Evolutionary conservation across 2,888 invertebrate genomes (phyloP).

Genomic region (Orchestes rusci): DNA sequence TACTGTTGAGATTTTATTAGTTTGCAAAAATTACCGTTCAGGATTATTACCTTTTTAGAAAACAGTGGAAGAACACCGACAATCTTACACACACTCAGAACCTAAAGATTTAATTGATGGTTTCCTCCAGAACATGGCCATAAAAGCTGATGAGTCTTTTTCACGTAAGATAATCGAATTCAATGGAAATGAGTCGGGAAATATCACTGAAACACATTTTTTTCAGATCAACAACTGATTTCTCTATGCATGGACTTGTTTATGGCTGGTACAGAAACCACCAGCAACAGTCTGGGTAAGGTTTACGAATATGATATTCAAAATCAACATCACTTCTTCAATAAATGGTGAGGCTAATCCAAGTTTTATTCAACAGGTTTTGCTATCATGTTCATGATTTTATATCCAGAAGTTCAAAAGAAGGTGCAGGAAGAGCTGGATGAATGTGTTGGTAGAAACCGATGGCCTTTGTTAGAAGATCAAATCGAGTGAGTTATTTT

Average conservation of each 20-base stretch:
- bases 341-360: too few relatives aligned
- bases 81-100: conserved; percentile 41
- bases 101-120: conserved; percentile 60
- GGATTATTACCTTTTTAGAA: conserved; percentile 38
- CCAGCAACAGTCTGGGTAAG: conserved; percentile 49
- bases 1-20: too few relatives aligned
- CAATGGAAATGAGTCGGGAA: too few relatives aligned
- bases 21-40: not conserved
- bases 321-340: too few relatives aligned
- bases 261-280: conserved; percentile 59
- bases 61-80: conserved; percentile 49
- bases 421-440: conserved; percentile 52
- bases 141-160: conserved; percentile 43
- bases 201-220: not conserved
- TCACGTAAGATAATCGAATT: conserved; percentile 43
- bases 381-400: conserved; percentile 52
- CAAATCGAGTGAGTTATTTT: too few relatives aligned
- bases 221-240: conserved; percentile 53
- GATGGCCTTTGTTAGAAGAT: too few relatives aligned
- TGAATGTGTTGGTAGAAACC: conserved; percentile 49
- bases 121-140: conserved; percentile 53
- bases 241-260: conserved; percentile 62
- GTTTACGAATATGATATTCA: too few relatives aligned
- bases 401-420: conserved; percentile 52
- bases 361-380: conserved; percentile 58